Base-by-base conservation (phyloP, 64 coral and sea anemone genomes). In the Actinia equina region DNA sequence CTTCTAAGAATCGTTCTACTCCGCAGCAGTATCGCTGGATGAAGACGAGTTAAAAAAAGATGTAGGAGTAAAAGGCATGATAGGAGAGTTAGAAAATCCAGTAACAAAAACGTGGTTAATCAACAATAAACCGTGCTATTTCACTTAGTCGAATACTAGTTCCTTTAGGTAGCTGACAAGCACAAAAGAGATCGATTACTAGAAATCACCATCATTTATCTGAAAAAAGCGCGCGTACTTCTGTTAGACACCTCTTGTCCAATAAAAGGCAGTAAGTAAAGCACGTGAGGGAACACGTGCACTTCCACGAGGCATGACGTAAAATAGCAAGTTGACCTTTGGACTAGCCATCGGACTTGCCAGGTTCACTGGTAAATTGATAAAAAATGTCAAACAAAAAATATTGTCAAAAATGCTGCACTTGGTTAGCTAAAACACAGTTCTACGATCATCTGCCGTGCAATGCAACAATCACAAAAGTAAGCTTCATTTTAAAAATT, bases 191-290 rank as follows among this genome's bases (percentile, higher is more conserved):
- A 64, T 64, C 61, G 61, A 64, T 64, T 64, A 64, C 61, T 64
- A 64, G 61, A 64, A 22, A 64, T 64, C 19, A 64, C 17, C 2
- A 64, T 64, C 61, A 64, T 64, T 64, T 64, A 64, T 64, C 15
- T 64, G 3, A 3, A 64, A 64, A 64, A 64, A 64, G 16, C 5
- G 17, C 61, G 61, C 61, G 15, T 64, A 64, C 19, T 64, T 64
- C 61, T 64, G 19, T 64, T 64, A 64, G 61, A 64, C 61, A 64
- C 61, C 61, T 64, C 61, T 64, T 64, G 61, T 64, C 61, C 61
- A 64, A 64, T 64, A 19, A 64, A 64, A 64, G 19, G 17, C 61
- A 64, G 61, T 64, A 64, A 64, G 17, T 64, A 64, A 64, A 64
- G 61, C 61, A 64, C 61, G 61, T 64, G 61, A 64, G 61, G 19